Percentiles rank a stretch among this genome's conserved stretches.
Conservation (phyloP, 1,140 invertebrate species). For the Leguminivora glycinivorella region DNA sequence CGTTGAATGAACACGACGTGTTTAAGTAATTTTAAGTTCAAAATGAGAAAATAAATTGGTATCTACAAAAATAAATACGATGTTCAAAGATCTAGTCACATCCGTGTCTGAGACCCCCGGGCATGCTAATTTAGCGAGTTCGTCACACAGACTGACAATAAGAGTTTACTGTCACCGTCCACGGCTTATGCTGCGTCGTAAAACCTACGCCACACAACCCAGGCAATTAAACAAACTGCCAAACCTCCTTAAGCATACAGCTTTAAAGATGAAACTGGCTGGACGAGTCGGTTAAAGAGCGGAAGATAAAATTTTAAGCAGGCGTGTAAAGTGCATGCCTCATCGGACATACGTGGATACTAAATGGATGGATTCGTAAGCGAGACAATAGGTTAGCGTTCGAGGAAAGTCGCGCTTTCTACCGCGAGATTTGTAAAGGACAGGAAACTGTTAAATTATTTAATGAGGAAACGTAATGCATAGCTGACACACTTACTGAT, state of each 20-base stretch:
- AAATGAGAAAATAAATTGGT: background rate
- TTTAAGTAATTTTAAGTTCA: too few species aligned
- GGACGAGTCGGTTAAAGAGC: constrained; percentile 13
- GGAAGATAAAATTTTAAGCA: constrained; percentile 44
- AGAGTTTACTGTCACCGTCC: constrained; percentile 66
- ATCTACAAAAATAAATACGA: background rate
- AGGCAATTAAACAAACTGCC: constrained; percentile 13
- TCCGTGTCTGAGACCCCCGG: constrained; percentile 57
- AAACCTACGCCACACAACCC: constrained; percentile 53
- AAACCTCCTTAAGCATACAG: background rate
- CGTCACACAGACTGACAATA: constrained; percentile 74
- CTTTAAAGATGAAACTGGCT: constrained; percentile 28
- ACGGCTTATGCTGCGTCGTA: constrained; percentile 60
- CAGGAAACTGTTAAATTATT: constrained; percentile 19
- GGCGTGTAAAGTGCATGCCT: constrained; percentile 52
- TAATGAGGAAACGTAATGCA: background rate
- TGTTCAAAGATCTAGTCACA: constrained; percentile 22
- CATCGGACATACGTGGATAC: constrained; percentile 57
- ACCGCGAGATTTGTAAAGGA: constrained; percentile 40
- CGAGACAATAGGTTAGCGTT: constrained; percentile 43
- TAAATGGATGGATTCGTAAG: constrained; percentile 56
- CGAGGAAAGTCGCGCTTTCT: constrained; percentile 60
- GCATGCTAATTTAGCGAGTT: constrained; percentile 72
- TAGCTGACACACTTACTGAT: background rate
- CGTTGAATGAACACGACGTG: too few species aligned